Evolutionary conservation across 2,113 vertebrate genomes (phyloP), one percentile per base, ranked within the genome.

Genomic region (Cnemophilus loriae): DNA sequence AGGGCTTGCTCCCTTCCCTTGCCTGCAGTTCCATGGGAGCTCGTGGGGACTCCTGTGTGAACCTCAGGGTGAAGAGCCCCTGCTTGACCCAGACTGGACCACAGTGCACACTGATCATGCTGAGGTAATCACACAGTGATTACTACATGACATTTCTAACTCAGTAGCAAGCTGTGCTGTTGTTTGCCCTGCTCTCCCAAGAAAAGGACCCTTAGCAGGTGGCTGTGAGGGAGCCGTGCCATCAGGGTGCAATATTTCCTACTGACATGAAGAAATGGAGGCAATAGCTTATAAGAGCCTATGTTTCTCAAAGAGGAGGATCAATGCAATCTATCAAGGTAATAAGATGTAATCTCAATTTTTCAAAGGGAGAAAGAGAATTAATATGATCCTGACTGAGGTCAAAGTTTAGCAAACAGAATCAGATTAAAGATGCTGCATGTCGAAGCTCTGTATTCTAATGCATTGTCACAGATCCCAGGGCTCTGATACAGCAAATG

Each of bases 11-110:
- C 17, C 10, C 65, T 82, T 19, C 16, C 76, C 74, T 41, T 44
- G 28, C 18, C 3, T 8, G 5, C 4, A 23, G 24, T 5, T 53
- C 18, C 42, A 14, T 0, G 4, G 19, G 32, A 65, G 44, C 18
- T 47, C 33, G 3, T 0, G 20, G 22, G 17, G 79, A n/a, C 37
- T 33, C 13, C 33, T 33, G 19, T 22, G 21, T 57, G 83, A 67
- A 10, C 26, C 30, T 24, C 26, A 37, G 70, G 33, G 47, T 37
- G n/a, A 49, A 27, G 64, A 47, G 4, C 57, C 33, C 37, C 47
- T 21, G 27, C 11, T 26, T 3, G 17, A 4, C 10, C 13, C 81
- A 21, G 68, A 2, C 1, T 12, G 65, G 64, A 35, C 24, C 26
- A 4, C 30, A 41, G 1, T 11, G 9, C 44, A 42, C 9, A 8